Conservation (phyloP, 2,113 vertebrate species). For the Bettongia penicillata region DNA sequence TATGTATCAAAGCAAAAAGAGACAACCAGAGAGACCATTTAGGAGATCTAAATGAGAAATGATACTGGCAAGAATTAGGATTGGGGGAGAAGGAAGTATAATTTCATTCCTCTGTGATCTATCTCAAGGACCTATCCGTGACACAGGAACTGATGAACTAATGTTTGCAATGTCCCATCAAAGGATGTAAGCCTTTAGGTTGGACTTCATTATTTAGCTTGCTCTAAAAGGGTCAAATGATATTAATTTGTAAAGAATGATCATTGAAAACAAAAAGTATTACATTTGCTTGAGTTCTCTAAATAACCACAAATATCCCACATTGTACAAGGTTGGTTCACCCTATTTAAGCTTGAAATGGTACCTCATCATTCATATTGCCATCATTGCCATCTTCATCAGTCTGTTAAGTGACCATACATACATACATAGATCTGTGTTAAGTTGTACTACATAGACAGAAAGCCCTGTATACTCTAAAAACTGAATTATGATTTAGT, state of each 20-base stretch:
- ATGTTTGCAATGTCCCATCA: background rate
- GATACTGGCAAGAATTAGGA: too few species aligned
- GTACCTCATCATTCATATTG: background rate
- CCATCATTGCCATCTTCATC: background rate
- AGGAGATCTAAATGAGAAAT: too few species aligned
- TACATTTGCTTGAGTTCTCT: background rate
- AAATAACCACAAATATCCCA: background rate
- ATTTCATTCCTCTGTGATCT: background rate
- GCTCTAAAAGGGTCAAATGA: background rate
- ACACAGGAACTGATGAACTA: background rate
- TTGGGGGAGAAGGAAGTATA: background rate
- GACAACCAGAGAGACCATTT: too few species aligned
- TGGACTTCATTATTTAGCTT: background rate
- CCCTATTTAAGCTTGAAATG: background rate
- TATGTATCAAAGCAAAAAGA: too few species aligned
- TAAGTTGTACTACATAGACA: too few species aligned
- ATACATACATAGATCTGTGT: too few species aligned
- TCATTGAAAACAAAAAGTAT: slow-evolving; percentile 22
- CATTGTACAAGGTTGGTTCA: background rate
- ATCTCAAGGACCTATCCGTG: background rate
- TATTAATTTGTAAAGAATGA: slow-evolving; percentile 41
- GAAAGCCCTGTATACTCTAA: too few species aligned
- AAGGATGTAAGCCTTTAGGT: background rate
- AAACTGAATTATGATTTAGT: too few species aligned
- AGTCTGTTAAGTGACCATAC: too few species aligned